phyloP scores from a whole-genome alignment of 2,113 vertebrate species.

The Menidia beryllina region DNA sequence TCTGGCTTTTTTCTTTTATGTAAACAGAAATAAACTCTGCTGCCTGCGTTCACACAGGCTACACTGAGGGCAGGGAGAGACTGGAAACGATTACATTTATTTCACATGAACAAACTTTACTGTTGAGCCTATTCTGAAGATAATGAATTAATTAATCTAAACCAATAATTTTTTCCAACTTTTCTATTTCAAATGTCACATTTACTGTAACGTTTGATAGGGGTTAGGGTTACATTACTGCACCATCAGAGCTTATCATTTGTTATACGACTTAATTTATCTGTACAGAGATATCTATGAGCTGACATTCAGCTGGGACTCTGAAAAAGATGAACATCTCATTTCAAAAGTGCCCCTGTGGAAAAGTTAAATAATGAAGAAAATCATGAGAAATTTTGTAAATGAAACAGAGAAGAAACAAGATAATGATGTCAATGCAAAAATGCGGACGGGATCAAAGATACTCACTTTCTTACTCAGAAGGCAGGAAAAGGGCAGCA shows the following conservation, averaged over 20 bases:
- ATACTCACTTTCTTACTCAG: too few species aligned
- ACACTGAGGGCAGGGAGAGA: background rate
- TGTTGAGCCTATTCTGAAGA: conserved; percentile 9
- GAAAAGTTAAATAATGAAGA: background rate
- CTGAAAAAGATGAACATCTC: background rate
- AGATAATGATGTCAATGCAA: conserved; percentile 1
- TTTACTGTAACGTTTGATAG: background rate
- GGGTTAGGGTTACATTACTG: background rate
- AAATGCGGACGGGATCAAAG: background rate
- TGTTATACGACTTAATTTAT: background rate
- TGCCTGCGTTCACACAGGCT: conserved; percentile 6
- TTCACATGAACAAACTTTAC: conserved; percentile 17
- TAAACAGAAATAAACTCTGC: conserved; percentile 2
- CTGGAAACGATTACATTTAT: conserved; percentile 2
- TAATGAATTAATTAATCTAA: background rate
- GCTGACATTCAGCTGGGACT: background rate
- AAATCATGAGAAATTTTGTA: background rate
- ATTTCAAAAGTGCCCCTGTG: background rate
- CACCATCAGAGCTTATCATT: background rate
- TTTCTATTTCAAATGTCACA: background rate
- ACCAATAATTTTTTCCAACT: background rate
- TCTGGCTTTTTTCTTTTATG: background rate
- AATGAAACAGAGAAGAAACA: background rate
- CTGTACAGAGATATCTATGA: background rate
- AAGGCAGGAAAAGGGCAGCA: too few species aligned